Percentiles rank a stretch among this genome's conserved stretches.
These are phyloP conservation scores for Drosophila mettleri DNA, from an alignment of 2,888 invertebrate species.

Conservation along the genomic window DNA sequence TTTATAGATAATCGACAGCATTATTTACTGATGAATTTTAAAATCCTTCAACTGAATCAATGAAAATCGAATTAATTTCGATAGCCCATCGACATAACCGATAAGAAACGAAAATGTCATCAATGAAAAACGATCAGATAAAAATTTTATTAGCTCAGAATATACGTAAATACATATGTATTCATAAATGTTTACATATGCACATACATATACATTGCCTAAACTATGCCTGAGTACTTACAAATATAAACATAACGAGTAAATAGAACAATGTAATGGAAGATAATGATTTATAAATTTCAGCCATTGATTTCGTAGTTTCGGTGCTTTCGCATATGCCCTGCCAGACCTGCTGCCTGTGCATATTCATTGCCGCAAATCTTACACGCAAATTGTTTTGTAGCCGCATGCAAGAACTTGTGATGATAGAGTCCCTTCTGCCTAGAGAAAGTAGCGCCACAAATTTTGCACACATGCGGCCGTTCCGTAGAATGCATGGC, in stretches of 20 bases:
- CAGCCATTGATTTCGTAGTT: constrained; percentile 60
- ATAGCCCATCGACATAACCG: neutral
- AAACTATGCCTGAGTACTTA: constrained; percentile 52
- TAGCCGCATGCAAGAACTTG: constrained; percentile 75
- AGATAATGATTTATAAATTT: constrained; percentile 16
- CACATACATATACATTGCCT: neutral
- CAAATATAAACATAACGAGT: constrained; percentile 27
- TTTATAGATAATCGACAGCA: neutral
- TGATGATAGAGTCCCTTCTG: constrained; percentile 80
- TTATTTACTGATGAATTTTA: constrained; percentile 3
- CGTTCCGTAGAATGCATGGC: constrained; percentile 81
- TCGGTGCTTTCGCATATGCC: constrained; percentile 82
- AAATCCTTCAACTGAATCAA: neutral
- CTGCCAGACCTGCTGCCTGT: constrained; percentile 82
- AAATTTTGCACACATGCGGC: constrained; percentile 73
- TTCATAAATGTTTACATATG: too few relatives aligned
- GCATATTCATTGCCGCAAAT: constrained; percentile 81
- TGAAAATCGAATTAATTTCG: neutral
- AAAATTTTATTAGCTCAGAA: constrained; percentile 31
- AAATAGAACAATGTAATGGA: constrained; percentile 18
- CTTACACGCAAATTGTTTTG: constrained; percentile 82
- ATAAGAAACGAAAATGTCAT: constrained; percentile 10
- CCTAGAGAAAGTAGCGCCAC: constrained; percentile 77
- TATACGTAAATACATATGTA: neutral
- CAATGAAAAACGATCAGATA: constrained; percentile 15